These are phyloP conservation scores for Urocynchramus pylzowi DNA, from an alignment of 2,113 vertebrate species.

Conservation along the genomic window DNA sequence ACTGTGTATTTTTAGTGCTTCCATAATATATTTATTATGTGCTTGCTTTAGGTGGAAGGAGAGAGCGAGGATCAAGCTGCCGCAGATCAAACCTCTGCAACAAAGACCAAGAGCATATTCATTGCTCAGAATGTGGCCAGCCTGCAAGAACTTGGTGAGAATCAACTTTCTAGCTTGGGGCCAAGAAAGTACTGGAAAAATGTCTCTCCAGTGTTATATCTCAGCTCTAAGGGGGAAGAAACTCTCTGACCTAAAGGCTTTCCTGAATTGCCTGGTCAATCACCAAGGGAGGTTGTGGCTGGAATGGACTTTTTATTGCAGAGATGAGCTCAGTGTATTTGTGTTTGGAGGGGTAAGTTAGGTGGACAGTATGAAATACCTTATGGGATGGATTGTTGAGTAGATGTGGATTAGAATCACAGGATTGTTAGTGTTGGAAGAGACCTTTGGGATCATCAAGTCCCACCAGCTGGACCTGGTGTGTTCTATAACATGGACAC, in stretches of 20 bases:
- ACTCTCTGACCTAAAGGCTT: background rate
- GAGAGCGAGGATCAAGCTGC: conserved; percentile 86
- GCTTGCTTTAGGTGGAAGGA: conserved; percentile 80
- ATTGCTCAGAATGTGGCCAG: conserved; percentile 97
- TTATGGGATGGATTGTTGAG: background rate
- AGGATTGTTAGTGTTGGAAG: background rate
- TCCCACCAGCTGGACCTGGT: background rate
- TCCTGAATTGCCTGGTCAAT: fast-evolving
- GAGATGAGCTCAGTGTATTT: background rate
- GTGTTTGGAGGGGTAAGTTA: background rate
- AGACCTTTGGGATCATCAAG: background rate
- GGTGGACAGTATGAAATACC: background rate
- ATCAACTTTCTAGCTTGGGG: background rate
- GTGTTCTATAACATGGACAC: fast-evolving
- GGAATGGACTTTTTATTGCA: background rate
- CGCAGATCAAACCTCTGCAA: conserved; percentile 85
- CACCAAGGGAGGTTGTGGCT: background rate
- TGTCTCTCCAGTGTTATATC: background rate
- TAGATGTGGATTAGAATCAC: background rate
- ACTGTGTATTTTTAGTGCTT: background rate
- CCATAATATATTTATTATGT: background rate
- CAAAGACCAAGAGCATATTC: conserved; percentile 95
- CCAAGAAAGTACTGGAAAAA: background rate
- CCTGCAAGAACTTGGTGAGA: conserved; percentile 95
- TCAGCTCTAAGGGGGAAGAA: background rate